Base-by-base conservation (phyloP, 2,888 invertebrate genomes). In the Tetramorium bicarinatum region DNA sequence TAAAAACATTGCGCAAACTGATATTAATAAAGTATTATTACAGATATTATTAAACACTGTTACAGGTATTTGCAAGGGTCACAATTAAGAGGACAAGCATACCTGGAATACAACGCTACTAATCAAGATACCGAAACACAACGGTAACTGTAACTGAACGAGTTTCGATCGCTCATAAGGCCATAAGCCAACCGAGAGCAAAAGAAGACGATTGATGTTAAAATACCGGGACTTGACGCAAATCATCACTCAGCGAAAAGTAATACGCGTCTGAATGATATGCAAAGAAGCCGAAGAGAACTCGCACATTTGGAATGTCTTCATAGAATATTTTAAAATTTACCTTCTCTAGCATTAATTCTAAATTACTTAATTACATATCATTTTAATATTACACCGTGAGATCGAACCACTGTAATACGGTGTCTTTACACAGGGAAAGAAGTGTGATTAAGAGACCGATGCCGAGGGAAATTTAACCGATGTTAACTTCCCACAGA, bases 171-270 rank as follows among this genome's bases (percentile, higher is more conserved):
- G 71, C 9, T 54, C 15, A 38, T 38, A 71, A 38, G 54, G 54
- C 54, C 71, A 71, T 21, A 54, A 71, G 15, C 71, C 71, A 56
- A 71, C 9, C 13, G 15, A 2, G 1, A 71, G 71, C 21, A 71
- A 13, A 38, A 71, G 52, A 18, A 71, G 4, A 2, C 71, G 54
- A 38, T 13, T 15, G 1, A 21, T 11, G 0, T 0, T 38, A 15
- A 71, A 71, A 18, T 69, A 18, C 3, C 1, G 47, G 4, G 15
- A n/a, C 1, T 21, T 11, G 21, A 54, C 25, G 21, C 2, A 71
- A 1, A 38, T 15, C 52, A 54, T 71, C 47, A 49, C 49, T 71
- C 2, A 38, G 34, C 13, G 34, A 71, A 3, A 21, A n/a, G 9
- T 2, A 3, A 69, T 0, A n/a, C 7, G 4, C 6, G 2, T 49